Conservation (phyloP, 1,140 invertebrate genomes). For the Uloborus diversus region DNA sequence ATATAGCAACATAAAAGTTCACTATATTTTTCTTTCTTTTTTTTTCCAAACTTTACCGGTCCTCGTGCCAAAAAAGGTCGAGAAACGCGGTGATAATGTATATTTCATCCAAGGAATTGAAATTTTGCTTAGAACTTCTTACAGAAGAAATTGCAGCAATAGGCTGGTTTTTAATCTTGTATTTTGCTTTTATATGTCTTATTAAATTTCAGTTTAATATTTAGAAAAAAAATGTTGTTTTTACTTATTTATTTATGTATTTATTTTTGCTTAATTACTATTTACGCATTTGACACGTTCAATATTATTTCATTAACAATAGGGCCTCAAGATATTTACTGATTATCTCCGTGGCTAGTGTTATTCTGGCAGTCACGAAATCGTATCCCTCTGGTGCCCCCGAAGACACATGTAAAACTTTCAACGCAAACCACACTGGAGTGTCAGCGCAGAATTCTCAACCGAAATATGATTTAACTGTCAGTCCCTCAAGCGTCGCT, state of each 20-base stretch:
- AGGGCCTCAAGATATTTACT: neutral
- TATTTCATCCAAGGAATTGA: too few species aligned
- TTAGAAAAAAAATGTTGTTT: too few species aligned
- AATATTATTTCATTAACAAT: neutral
- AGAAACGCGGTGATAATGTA: neutral
- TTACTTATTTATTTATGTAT: neutral
- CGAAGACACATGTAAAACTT: conserved; percentile 16
- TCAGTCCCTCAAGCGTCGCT: conserved; percentile 1
- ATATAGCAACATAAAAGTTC: too few species aligned
- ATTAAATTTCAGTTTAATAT: too few species aligned
- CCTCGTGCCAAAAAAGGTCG: neutral
- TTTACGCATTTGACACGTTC: neutral
- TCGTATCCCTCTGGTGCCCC: conserved; percentile 32
- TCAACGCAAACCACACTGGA: conserved; percentile 9
- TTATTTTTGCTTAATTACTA: neutral
- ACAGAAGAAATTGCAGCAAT: too few species aligned
- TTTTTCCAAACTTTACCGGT: too few species aligned
- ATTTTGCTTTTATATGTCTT: too few species aligned
- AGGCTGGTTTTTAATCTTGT: too few species aligned
- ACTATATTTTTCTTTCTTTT: too few species aligned
- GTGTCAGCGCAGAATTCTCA: neutral
- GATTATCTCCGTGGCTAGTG: neutral
- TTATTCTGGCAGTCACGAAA: neutral
- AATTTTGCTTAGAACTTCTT: too few species aligned
- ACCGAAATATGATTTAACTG: neutral